These are phyloP conservation scores for Girardinus metallicus DNA, from an alignment of 2,797 vertebrate genomes.

Conservation along the genomic window DNA sequence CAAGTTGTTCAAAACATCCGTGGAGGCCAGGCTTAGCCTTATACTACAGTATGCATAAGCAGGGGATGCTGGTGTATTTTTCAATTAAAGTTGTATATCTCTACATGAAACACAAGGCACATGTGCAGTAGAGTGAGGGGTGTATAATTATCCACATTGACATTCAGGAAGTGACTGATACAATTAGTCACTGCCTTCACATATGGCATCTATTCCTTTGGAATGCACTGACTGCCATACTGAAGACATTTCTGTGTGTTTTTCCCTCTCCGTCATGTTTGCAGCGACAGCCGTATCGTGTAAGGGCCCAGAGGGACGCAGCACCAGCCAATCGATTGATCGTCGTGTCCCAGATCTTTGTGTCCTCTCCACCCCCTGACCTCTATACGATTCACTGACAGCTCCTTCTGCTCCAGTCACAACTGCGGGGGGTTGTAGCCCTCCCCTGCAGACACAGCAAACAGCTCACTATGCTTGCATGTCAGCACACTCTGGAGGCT, in stretches of 20 bases:
- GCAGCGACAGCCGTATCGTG: conserved; percentile 54
- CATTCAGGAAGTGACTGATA: conserved; percentile 3
- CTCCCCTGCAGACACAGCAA: conserved; percentile 42
- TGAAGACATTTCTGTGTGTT: conserved; percentile 33
- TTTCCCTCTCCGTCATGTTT: conserved; percentile 42
- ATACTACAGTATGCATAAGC: neutral
- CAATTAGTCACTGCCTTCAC: conserved; percentile 27
- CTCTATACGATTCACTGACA: conserved; percentile 58
- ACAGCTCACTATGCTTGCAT: conserved; percentile 34
- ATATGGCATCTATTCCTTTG: conserved; percentile 48
- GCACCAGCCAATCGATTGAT: conserved; percentile 55
- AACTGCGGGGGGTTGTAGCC: conserved; percentile 25
- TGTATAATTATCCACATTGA: neutral
- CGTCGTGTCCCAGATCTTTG: conserved; percentile 33
- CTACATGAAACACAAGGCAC: neutral
- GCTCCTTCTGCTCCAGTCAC: conserved; percentile 42
- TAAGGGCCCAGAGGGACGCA: conserved; percentile 34
- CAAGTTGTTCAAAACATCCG: neutral
- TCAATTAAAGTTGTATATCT: neutral
- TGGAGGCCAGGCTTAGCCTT: neutral
- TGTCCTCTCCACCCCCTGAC: conserved; percentile 57
- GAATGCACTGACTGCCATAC: conserved; percentile 4
- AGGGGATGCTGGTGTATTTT: neutral
- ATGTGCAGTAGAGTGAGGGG: neutral
- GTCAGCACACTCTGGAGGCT: conserved; percentile 40